These are phyloP conservation scores for Danaus chrysippus DNA, from an alignment of 2,888 invertebrate genomes.

Conservation along the genomic window DNA sequence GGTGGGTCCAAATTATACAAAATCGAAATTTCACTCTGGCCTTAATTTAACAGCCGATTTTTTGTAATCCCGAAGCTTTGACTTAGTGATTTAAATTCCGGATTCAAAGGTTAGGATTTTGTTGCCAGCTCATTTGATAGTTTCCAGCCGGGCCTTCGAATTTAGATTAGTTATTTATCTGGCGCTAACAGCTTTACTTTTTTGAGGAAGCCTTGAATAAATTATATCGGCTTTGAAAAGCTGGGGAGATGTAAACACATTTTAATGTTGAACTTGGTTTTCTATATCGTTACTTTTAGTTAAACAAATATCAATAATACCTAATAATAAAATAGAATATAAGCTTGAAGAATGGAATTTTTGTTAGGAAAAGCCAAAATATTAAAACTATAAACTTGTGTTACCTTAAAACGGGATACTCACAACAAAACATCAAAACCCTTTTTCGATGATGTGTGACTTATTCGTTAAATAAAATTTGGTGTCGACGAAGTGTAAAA, in stretches of 20 bases:
- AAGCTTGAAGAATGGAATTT: too few species aligned
- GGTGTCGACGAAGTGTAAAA: constrained; percentile 19
- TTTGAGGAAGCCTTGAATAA: constrained; percentile 26
- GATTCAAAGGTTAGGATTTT: constrained; percentile 32
- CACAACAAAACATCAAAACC: too few species aligned
- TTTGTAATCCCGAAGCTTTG: constrained; percentile 76
- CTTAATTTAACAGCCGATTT: constrained; percentile 78
- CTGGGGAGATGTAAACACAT: constrained; percentile 25
- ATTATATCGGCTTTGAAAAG: constrained; percentile 25
- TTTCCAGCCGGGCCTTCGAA: constrained; percentile 22
- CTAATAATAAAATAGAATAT: too few species aligned
- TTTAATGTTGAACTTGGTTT: constrained; percentile 16
- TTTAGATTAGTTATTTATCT: constrained; percentile 32
- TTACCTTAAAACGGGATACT: too few species aligned
- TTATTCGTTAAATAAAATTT: too few species aligned
- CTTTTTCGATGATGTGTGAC: too few species aligned
- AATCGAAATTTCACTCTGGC: constrained; percentile 70
- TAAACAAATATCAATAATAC: too few species aligned
- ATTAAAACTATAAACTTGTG: too few species aligned
- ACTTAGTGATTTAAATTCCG: constrained; percentile 74
- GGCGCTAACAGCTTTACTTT: constrained; percentile 29
- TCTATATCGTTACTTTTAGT: too few species aligned
- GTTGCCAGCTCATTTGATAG: constrained; percentile 29
- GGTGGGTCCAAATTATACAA: constrained; percentile 62
- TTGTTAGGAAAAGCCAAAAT: too few species aligned